These are phyloP conservation scores for Hapalemur alaotrensis DNA, from an alignment of 2,797 vertebrate species.

Conservation along the genomic window DNA sequence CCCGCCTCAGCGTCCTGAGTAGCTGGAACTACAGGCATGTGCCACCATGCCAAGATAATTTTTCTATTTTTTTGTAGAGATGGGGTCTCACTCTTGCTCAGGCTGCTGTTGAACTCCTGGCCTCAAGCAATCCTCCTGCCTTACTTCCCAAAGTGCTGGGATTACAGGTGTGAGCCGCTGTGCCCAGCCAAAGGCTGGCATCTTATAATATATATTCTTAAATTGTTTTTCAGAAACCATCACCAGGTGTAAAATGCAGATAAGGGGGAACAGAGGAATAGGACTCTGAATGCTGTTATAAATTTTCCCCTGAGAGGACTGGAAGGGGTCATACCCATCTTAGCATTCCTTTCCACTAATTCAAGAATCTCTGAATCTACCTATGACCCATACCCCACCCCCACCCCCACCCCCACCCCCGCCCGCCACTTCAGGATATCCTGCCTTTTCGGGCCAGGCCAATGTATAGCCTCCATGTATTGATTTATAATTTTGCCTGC, in stretches of 20 bases:
- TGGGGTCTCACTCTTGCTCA: background rate
- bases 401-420: fast-evolving
- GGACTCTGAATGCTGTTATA: background rate
- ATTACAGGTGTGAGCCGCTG: background rate
- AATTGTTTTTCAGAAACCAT: background rate
- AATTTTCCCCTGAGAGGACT: background rate
- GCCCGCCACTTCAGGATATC: background rate
- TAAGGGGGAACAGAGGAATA: background rate
- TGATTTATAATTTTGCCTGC: background rate
- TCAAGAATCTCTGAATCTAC: background rate
- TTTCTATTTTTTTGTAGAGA: background rate
- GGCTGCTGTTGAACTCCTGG: background rate
- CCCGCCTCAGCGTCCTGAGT: background rate
- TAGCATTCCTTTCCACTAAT: background rate
- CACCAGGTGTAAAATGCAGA: background rate
- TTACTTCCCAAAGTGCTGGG: background rate
- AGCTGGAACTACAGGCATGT: background rate
- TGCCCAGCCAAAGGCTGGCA: background rate
- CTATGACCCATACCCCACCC: background rate
- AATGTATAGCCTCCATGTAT: background rate
- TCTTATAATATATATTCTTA: background rate
- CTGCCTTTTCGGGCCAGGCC: background rate
- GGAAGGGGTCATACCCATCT: background rate
- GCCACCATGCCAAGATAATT: background rate
- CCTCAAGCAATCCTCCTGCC: background rate